These are phyloP conservation scores for Otis tarda DNA, from an alignment of 2,113 vertebrate species.

Conservation along the genomic window DNA sequence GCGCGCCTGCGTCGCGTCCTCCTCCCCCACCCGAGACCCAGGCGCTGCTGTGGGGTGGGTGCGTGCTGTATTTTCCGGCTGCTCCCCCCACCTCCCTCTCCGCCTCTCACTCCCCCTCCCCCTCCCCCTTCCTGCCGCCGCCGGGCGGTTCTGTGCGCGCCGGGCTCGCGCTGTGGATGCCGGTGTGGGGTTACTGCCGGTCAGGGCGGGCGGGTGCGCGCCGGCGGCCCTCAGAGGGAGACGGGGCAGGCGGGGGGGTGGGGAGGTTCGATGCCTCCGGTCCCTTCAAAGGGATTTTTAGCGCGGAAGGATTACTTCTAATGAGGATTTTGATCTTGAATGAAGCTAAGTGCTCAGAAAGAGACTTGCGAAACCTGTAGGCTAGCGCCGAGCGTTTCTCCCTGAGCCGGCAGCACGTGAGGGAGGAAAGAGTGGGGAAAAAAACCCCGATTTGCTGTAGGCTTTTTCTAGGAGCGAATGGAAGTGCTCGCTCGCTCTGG, in stretches of 20 bases:
- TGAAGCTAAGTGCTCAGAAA: neutral
- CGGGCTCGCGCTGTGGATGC: neutral
- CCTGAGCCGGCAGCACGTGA: neutral
- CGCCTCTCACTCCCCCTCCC: neutral
- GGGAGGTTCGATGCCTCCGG: neutral
- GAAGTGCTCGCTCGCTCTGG: rapidly evolving
- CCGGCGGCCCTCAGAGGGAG: neutral
- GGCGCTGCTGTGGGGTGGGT: no score
- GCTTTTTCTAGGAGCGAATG: neutral
- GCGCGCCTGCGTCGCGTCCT: slow-evolving; percentile 8
- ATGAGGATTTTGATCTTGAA: neutral
- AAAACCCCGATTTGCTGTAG: no score
- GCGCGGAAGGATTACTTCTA: neutral
- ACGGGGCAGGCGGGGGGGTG: neutral
- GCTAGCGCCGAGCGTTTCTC: neutral
- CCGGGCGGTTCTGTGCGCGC: neutral
- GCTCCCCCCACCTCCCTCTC: neutral
- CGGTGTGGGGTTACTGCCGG: slow-evolving; percentile 72
- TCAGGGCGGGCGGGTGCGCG: neutral
- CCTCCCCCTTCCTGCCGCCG: rapidly evolving
- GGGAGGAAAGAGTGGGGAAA: neutral
- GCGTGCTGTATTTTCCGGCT: rapidly evolving
- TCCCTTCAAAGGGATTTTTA: neutral
- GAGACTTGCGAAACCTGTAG: neutral
- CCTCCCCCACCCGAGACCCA: no score